These are phyloP conservation scores for Criorhina ranunculi DNA, from an alignment of 2,888 invertebrate genomes.

Conservation along the genomic window DNA sequence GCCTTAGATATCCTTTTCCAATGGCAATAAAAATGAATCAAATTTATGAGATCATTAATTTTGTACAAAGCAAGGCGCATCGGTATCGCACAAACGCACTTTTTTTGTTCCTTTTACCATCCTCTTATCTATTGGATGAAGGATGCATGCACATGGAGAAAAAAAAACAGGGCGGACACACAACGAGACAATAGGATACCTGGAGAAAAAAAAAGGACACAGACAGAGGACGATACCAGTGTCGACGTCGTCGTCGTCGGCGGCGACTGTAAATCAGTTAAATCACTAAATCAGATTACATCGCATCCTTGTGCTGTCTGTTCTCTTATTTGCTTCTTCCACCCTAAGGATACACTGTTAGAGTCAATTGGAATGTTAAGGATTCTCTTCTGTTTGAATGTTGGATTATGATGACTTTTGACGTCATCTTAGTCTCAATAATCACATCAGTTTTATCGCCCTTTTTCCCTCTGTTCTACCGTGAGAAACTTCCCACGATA, in stretches of 20 bases:
- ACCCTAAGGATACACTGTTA: constrained; percentile 17
- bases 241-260: constrained; percentile 25
- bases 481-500: constrained; percentile 78
- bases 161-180: constrained; percentile 33
- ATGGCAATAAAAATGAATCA: constrained; percentile 76
- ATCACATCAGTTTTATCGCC: constrained; percentile 37
- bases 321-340: background rate
- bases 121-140: constrained; percentile 37
- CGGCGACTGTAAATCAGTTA: constrained; percentile 62
- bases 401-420: constrained; percentile 34
- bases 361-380: constrained; percentile 55
- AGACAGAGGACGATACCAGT: constrained; percentile 52
- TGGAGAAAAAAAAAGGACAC: constrained; percentile 45
- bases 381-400: constrained; percentile 14
- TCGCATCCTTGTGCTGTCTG: constrained; percentile 23
- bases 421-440: constrained; percentile 42
- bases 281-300: constrained; percentile 65
- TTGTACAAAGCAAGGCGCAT: constrained; percentile 49
- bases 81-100: constrained; percentile 70
- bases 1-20: constrained; percentile 49
- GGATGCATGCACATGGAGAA: no score
- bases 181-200: constrained; percentile 54
- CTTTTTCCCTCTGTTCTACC: background rate
- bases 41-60: constrained; percentile 78
- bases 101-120: constrained; percentile 1